phyloP scores from a whole-genome alignment of 2,888 invertebrate genomes.

The Hydriomena furcata region DNA sequence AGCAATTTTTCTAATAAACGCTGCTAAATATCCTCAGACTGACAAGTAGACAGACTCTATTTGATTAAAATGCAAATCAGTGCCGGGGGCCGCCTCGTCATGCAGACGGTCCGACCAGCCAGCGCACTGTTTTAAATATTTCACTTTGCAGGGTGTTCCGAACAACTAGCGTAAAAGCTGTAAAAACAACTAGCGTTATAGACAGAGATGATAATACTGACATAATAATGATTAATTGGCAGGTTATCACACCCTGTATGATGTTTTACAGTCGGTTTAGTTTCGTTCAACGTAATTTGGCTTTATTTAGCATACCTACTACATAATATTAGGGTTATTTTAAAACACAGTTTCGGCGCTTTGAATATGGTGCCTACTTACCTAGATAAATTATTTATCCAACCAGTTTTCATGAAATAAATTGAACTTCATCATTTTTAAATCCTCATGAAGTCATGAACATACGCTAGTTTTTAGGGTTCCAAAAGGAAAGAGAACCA shows the following conservation, averaged over 20 bases:
- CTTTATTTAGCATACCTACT: constrained; percentile 11
- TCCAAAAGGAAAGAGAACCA: no score
- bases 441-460: no score
- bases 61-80: constrained; percentile 57
- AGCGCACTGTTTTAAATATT: constrained; percentile 33
- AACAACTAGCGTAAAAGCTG: no score
- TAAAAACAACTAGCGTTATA: no score
- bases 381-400: no score
- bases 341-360: constrained; percentile 4
- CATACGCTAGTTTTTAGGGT: no score
- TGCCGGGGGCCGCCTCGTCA: constrained; percentile 8
- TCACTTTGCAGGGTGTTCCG: constrained; percentile 22
- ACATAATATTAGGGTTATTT: no score
- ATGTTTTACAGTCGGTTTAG: background rate
- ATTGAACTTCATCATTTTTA: no score
- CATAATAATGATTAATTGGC: no score
- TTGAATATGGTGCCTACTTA: no score
- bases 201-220: no score
- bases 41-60: constrained; percentile 32
- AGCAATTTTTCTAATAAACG: constrained; percentile 39
- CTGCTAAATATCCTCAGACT: constrained; percentile 25
- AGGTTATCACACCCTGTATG: constrained; percentile 1
- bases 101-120: constrained; percentile 18
- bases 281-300: constrained; percentile 9
- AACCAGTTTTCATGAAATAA: no score